Conservation (phyloP, 2,888 invertebrate genomes). For the Pediacus dermestoides region DNA sequence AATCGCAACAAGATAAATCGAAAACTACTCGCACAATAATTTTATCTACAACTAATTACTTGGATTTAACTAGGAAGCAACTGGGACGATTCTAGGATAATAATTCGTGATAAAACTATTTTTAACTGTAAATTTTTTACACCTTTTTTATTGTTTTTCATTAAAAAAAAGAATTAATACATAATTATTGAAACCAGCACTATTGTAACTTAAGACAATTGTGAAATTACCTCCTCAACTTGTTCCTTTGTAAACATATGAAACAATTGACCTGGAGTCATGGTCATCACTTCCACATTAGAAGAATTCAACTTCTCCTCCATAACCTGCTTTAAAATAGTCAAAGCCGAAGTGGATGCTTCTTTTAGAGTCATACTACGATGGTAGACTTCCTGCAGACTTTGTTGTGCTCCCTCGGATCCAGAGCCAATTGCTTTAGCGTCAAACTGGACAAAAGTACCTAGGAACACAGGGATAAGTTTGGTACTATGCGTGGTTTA, state of each 20-base stretch:
- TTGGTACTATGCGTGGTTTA: too few relatives aligned
- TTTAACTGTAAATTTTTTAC: too few relatives aligned
- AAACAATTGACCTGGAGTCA: slow-evolving; percentile 79
- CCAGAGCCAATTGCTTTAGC: slow-evolving; percentile 99
- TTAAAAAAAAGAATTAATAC: too few relatives aligned
- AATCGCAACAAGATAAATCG: too few relatives aligned
- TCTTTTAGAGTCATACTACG: slow-evolving; percentile 91
- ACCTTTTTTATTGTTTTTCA: too few relatives aligned
- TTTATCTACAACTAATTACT: too few relatives aligned
- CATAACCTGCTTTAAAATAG: slow-evolving; percentile 98
- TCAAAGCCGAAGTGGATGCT: slow-evolving; percentile 85
- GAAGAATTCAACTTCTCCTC: slow-evolving; percentile 96
- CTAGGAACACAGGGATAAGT: too few relatives aligned
- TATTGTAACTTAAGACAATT: slow-evolving; percentile 33
- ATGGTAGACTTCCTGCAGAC: slow-evolving; percentile 68
- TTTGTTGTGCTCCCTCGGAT: slow-evolving; percentile 98
- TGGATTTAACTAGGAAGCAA: too few relatives aligned
- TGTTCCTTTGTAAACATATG: slow-evolving; percentile 89
- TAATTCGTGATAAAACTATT: too few relatives aligned
- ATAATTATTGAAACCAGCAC: too few relatives aligned
- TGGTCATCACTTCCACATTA: slow-evolving; percentile 96
- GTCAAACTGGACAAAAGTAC: slow-evolving; percentile 96
- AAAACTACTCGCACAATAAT: too few relatives aligned
- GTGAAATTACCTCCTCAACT: slow-evolving; percentile 80
- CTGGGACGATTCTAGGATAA: too few relatives aligned